Base-by-base conservation (phyloP, 1,140 invertebrate species). In the Pygmarrhopalites habei region DNA sequence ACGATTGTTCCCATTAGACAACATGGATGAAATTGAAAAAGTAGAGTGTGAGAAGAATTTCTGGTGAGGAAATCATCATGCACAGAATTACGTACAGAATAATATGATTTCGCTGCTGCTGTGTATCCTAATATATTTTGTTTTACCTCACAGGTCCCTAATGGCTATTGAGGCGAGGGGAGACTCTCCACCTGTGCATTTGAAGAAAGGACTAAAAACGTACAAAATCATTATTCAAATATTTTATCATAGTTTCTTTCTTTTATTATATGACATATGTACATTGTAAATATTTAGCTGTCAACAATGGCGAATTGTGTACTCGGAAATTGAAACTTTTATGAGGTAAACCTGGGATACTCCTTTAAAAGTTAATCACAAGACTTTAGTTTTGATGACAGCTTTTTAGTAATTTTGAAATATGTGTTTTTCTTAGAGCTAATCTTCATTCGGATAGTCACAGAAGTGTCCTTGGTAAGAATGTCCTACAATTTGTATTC, bases 391-490 rank as follows among this genome's bases (percentile, higher is more conserved):
- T 71, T 97, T 95, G 77, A 82, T 87, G 58, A 80, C 89, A 47
- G 82, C 96, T 72, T 98, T n/a, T n/a, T n/a, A n/a, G n/a, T n/a
- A n/a, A 92, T 86, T 82, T 81, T 43, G 95, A 97, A 74, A 74
- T 96, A 29, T 93, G 97, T 76, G 84, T 83, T 14, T 82, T 94
- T 59, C 75, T 97, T 0, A 84, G 86, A 60, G 82, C 84, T 7
- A 88, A 94, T 72, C 81, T 86, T 75, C 80, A 83, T 44, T 81
- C 80, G 71, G 82, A 80, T 21, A 76, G 80, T 62, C 93, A 97
- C 73, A 81, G 82, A 52, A 83, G 85, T 70, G 81, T 97, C 15
- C 79, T 96, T n/a, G n/a, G n/a, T n/a, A n/a, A n/a, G n/a, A n/a
- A n/a, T n/a, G n/a, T n/a, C n/a, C n/a, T n/a, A n/a, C n/a, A n/a